phyloP scores from a whole-genome alignment of 2,888 invertebrate genomes.

The Mesodorylaimus sp. region DNA sequence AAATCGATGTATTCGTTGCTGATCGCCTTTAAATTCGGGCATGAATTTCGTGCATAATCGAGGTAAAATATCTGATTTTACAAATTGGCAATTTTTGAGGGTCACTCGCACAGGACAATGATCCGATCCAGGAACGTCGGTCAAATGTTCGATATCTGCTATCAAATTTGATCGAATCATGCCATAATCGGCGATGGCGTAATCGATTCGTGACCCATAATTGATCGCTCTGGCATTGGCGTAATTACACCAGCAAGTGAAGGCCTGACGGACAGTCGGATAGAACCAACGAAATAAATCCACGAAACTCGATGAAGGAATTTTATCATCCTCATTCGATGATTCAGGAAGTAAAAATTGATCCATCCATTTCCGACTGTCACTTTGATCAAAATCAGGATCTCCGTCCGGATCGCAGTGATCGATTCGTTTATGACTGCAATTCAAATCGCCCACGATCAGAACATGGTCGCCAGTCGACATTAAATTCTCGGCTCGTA shows the following conservation, averaged over 20 bases:
- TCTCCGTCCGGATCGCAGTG: slow-evolving; percentile 34
- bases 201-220: slow-evolving; percentile 39
- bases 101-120: slow-evolving; percentile 37
- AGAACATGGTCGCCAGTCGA: slow-evolving; percentile 35
- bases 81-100: slow-evolving; percentile 22
- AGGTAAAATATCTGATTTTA: slow-evolving; percentile 28
- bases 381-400: slow-evolving; percentile 18
- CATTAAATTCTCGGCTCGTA: slow-evolving; percentile 32
- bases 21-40: slow-evolving; percentile 37
- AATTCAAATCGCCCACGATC: slow-evolving; percentile 38
- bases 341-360: background rate
- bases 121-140: slow-evolving; percentile 35
- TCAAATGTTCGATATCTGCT: slow-evolving; percentile 24
- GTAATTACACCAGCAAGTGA: slow-evolving; percentile 37
- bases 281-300: slow-evolving; percentile 37
- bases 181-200: slow-evolving; percentile 32
- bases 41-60: slow-evolving; percentile 33
- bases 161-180: slow-evolving; percentile 20
- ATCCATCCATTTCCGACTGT: background rate
- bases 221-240: slow-evolving; percentile 36
- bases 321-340: background rate
- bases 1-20: slow-evolving; percentile 22
- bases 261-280: slow-evolving; percentile 32
- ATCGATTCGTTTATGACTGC: slow-evolving; percentile 35
- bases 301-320: slow-evolving; percentile 26